phyloP scores from a whole-genome alignment of 1,140 invertebrate species.

The Eurosta solidaginis region DNA sequence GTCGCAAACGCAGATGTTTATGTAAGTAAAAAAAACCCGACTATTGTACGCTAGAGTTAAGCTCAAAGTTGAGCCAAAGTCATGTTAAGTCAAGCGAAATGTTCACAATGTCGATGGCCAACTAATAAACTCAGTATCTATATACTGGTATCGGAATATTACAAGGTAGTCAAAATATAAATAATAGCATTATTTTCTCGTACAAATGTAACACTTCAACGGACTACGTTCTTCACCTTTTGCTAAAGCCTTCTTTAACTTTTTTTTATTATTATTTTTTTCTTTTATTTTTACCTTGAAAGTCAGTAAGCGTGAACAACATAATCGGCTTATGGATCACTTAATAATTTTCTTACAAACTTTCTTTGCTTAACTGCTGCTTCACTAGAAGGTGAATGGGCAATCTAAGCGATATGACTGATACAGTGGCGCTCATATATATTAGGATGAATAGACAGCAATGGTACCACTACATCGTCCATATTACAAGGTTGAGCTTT shows the following conservation, averaged over 20 bases:
- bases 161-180: not conserved
- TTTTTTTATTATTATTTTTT: not conserved
- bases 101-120: not conserved
- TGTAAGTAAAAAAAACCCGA: no score
- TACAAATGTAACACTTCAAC: not conserved
- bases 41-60: not conserved
- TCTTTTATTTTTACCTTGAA: not conserved
- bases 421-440: no score
- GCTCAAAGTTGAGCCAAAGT: not conserved
- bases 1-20: no score
- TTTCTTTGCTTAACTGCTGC: not conserved
- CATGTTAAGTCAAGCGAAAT: constrained; percentile 14
- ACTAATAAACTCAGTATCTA: not conserved
- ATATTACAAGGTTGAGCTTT: no score
- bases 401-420: no score
- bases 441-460: no score
- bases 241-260: not conserved
- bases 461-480: no score
- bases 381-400: not conserved
- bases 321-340: constrained; percentile 25
- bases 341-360: constrained; percentile 26
- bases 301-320: constrained; percentile 26
- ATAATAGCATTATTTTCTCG: not conserved
- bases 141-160: not conserved
- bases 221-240: not conserved